A percentile compares a stretch with the other conserved stretches of the same genome.
Conservation (phyloP, 2,113 vertebrate species). For the Mormyrus iriodes region DNA sequence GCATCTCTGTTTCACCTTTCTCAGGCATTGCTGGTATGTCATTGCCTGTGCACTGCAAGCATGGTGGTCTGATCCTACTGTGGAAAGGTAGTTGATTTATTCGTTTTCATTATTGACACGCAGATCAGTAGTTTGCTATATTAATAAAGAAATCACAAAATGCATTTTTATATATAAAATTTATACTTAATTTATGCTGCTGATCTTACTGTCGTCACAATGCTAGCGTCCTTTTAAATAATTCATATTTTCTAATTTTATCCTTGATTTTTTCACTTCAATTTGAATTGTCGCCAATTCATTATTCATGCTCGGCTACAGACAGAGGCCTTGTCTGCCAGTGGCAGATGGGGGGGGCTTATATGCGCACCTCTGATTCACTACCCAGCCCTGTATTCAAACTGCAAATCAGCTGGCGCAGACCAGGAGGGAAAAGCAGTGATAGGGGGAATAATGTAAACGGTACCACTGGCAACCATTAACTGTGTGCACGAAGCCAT, state of each 20-base stretch:
- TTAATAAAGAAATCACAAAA: not conserved
- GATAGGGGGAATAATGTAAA: not conserved
- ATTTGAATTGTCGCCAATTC: conserved; percentile 6
- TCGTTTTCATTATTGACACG: not conserved
- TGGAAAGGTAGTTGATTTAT: not conserved
- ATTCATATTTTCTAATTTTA: conserved; percentile 7
- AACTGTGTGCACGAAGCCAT: not conserved
- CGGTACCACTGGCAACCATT: not conserved
- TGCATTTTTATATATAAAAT: not conserved
- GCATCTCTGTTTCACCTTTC: not conserved
- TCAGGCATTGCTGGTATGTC: not conserved
- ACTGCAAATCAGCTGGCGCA: not conserved
- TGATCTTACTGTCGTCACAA: not conserved
- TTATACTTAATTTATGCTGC: not conserved
- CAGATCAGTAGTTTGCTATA: not conserved
- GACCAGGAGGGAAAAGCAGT: not conserved
- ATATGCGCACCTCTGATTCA: not conserved
- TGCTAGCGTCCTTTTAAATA: not conserved
- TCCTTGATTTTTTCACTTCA: conserved; percentile 6
- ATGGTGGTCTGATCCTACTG: not conserved
- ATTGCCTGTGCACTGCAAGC: not conserved
- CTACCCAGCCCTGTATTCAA: not conserved
- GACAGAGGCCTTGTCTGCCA: not conserved
- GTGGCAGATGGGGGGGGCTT: not conserved
- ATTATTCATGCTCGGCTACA: not conserved